A percentile compares a stretch with the other conserved stretches of the same genome.
Conservation (phyloP, 2,797 vertebrate genomes). For the Anabacerthia variegaticeps region DNA sequence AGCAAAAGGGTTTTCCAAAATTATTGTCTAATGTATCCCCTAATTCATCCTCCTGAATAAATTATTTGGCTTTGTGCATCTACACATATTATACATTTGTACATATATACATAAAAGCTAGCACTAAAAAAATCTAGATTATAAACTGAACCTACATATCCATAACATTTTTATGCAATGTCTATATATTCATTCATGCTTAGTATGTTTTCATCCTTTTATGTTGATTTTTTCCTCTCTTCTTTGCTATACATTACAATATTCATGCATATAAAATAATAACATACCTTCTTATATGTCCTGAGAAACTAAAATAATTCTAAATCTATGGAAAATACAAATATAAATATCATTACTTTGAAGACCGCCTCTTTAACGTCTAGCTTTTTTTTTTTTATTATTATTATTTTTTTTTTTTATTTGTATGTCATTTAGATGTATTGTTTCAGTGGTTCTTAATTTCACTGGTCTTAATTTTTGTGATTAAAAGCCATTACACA, state of each 20-base stretch:
- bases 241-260: neutral
- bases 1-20: neutral
- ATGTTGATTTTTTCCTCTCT: neutral
- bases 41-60: neutral
- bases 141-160: neutral
- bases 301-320: neutral
- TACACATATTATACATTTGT: neutral
- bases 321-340: neutral
- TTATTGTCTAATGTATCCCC: neutral
- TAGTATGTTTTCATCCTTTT: neutral
- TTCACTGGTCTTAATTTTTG: neutral
- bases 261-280: neutral
- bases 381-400: neutral
- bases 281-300: neutral
- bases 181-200: neutral
- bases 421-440: neutral
- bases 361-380: neutral
- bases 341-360: neutral
- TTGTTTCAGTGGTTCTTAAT: constrained; percentile 24
- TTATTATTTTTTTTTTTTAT: neutral
- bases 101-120: neutral
- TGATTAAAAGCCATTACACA: constrained; percentile 33
- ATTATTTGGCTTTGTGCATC: neutral
- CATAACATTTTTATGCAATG: neutral
- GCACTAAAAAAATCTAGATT: neutral